Base-by-base conservation (phyloP, 2,797 vertebrate genomes). In the Apogon talboti region DNA sequence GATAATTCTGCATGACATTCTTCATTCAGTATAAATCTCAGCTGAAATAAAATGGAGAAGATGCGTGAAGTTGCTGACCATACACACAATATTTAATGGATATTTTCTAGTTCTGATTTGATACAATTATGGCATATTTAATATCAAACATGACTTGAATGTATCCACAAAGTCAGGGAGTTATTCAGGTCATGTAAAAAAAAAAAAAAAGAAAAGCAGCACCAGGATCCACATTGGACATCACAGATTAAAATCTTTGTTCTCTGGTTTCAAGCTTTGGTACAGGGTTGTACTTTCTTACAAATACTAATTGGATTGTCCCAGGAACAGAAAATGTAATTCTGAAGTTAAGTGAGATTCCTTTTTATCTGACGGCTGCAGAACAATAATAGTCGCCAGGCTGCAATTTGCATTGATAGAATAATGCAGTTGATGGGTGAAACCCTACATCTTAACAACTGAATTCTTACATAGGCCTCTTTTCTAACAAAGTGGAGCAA, bases 281-380 rank as follows among this genome's bases (percentile, higher is more conserved):
- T 35, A 51, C 75, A 61, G 57, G 66, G 56, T 69, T 75, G 59
- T 37, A 53, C 73, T 71, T 65, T 42, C 78, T 84, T 72, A 74
- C 69, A 80, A 88, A 83, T 67, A 70, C 53, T 79, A 84, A 86
- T 77, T 84, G 65, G 72, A 86, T 82, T 72, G 65, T 84, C 72
- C 58, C 43, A 42, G 40, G 51, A 86, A 75, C 38, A 66, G 65
- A 74, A 76, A 76, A 78, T 74, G 64, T 65, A 52, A 81, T 80
- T 74, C 55, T 73, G 46, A 71, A 79, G 64, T 76, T 59, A 62
- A 82, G 71, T 35, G 56, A 71, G 45, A 77, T 80, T 56, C 63
- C 30, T 66, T 77, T 76, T 82, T 78, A 81, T 79, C 66, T 48
- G 67, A 21, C 74, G 16, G 9, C 54, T 41, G 52, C 47, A 14